Evolutionary conservation across 2,888 invertebrate genomes (phyloP).

Genomic region (Harmothoe impar): DNA sequence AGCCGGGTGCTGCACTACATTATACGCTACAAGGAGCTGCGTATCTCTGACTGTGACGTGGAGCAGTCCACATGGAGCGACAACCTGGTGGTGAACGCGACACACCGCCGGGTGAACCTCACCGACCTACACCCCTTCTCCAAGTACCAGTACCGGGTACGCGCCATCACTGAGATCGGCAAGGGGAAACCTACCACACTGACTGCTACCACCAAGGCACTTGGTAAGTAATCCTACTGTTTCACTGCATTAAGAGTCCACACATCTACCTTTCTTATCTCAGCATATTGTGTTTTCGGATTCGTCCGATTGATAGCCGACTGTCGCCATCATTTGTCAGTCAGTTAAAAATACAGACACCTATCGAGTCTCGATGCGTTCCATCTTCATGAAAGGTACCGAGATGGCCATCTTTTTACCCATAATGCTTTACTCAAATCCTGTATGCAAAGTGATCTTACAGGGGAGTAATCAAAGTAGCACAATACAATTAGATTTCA

Average conservation of each 20-base stretch:
- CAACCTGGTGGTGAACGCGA: slow-evolving; percentile 61
- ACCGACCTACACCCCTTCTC: slow-evolving; percentile 76
- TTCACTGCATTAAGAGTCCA: background rate
- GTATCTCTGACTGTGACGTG: slow-evolving; percentile 66
- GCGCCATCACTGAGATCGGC: slow-evolving; percentile 68
- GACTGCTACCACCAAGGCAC: slow-evolving; percentile 65
- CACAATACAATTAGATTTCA: too few relatives aligned
- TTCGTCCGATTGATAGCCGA: too few relatives aligned
- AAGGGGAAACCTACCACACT: slow-evolving; percentile 64
- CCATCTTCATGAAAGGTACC: too few relatives aligned
- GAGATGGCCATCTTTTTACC: too few relatives aligned
- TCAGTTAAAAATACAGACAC: too few relatives aligned
- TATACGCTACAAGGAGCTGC: slow-evolving; percentile 66
- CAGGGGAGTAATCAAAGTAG: too few relatives aligned
- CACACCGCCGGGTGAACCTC: slow-evolving; percentile 70
- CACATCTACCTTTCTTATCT: slow-evolving; percentile 6
- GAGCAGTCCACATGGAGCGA: slow-evolving; percentile 65
- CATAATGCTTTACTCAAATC: too few relatives aligned
- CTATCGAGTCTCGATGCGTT: too few relatives aligned
- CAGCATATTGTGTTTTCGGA: too few relatives aligned
- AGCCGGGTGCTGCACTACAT: slow-evolving; percentile 66
- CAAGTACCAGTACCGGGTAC: slow-evolving; percentile 72
- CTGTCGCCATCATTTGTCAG: too few relatives aligned
- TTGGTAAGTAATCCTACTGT: slow-evolving; percentile 57
- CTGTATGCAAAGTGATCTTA: too few relatives aligned